These are phyloP conservation scores for Seriola quinqueradiata DNA, from an alignment of 2,113 vertebrate genomes.

Conservation along the genomic window DNA sequence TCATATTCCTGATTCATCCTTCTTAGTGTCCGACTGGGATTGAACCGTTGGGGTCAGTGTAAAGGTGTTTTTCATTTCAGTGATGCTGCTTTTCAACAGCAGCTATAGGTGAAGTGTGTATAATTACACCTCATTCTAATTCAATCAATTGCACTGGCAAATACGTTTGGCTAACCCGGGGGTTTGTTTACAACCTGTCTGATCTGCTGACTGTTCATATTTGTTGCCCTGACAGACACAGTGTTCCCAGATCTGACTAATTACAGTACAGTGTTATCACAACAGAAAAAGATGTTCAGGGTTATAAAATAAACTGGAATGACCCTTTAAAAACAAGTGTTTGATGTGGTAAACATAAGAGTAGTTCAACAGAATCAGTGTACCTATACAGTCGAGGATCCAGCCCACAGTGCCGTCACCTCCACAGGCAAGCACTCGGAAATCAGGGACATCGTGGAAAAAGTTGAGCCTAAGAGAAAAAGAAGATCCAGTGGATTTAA, in stretches of 20 bases:
- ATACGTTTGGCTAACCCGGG: not conserved
- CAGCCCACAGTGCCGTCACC: conserved; percentile 95
- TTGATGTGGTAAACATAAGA: not conserved
- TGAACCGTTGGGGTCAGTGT: no score
- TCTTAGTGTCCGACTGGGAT: no score
- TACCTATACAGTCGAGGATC: conserved; percentile 94
- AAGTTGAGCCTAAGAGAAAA: conserved; percentile 87
- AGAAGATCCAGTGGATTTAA: conserved; percentile 6
- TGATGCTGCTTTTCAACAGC: not conserved
- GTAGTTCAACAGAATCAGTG: not conserved
- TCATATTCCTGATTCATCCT: no score
- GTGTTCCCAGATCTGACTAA: not conserved
- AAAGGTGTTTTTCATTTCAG: not conserved
- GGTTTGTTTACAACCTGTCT: conserved; percentile 3
- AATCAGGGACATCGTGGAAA: conserved; percentile 90
- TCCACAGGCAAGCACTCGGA: conserved; percentile 91
- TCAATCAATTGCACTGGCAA: not conserved
- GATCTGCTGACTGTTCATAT: not conserved
- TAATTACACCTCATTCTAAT: not conserved
- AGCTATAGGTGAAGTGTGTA: not conserved
- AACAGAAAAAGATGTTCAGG: not conserved
- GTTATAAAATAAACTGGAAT: not conserved
- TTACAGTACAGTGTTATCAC: not conserved
- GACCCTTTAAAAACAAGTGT: not conserved
- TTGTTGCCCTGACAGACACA: not conserved